phyloP scores from a whole-genome alignment of 2,797 vertebrate species.

The Pangasius macronema region DNA sequence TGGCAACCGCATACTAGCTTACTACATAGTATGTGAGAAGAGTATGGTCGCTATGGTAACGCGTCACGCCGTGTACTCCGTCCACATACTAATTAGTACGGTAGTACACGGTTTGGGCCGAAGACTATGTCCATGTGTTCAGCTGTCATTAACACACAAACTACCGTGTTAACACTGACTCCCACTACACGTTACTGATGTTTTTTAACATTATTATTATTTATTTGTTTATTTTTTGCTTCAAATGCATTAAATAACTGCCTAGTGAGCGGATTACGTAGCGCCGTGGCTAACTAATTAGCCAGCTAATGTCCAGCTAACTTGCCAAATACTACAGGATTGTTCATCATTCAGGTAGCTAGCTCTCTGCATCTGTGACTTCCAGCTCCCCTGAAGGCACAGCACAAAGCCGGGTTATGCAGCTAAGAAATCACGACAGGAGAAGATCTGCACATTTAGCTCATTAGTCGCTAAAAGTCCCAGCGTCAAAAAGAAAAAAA shows the following conservation, averaged over 20 bases:
- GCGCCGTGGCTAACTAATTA: constrained; percentile 29
- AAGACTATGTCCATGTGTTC: not conserved
- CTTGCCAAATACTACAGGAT: constrained; percentile 17
- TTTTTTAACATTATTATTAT: not conserved
- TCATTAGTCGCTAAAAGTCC: not conserved
- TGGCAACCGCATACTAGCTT: not conserved
- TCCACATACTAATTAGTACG: not conserved
- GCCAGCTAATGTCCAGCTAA: constrained; percentile 57
- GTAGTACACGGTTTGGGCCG: not conserved
- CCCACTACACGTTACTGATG: not conserved
- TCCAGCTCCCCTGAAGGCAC: not conserved
- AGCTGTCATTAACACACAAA: not conserved
- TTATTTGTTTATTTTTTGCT: not conserved
- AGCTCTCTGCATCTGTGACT: not conserved
- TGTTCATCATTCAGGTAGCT: not conserved
- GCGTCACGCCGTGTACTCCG: too few species aligned
- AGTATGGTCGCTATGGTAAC: not conserved
- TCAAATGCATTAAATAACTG: constrained; percentile 21
- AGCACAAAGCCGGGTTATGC: not conserved
- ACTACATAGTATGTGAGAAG: not conserved
- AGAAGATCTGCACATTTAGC: not conserved
- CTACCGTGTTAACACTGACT: not conserved
- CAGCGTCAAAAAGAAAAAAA: not conserved
- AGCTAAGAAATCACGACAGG: not conserved
- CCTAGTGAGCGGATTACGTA: constrained; percentile 41